Conservation (phyloP, 2,113 vertebrate species). For the Amazona guildingii region DNA sequence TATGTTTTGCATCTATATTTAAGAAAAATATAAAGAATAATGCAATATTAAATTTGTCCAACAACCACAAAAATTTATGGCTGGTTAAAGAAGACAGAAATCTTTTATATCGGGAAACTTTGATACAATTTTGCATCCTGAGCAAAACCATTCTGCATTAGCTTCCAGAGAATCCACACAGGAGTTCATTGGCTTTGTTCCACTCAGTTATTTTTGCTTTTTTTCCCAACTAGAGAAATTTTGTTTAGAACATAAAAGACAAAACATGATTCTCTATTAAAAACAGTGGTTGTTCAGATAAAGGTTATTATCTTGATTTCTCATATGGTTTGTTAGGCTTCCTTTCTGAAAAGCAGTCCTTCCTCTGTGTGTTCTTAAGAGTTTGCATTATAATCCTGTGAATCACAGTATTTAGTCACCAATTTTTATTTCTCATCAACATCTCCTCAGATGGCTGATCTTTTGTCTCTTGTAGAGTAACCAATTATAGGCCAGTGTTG, state of each 20-base stretch:
- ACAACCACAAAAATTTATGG: background rate
- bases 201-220: background rate
- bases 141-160: background rate
- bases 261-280: background rate
- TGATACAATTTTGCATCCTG: background rate
- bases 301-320: background rate
- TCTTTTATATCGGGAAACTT: background rate
- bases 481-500: background rate
- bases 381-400: background rate
- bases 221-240: background rate
- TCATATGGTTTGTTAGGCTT: fast-evolving
- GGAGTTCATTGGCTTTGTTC: background rate
- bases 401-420: background rate
- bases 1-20: background rate
- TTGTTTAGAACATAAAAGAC: background rate
- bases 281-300: background rate
- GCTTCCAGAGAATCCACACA: background rate
- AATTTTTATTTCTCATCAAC: background rate
- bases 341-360: background rate
- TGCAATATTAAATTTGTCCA: background rate
- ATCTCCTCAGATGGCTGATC: background rate
- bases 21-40: background rate
- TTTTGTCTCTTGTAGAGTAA: background rate
- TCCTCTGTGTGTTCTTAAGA: background rate
- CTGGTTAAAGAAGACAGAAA: background rate